These are phyloP conservation scores for Vireo altiloquus DNA, from an alignment of 2,113 vertebrate genomes.

Conservation along the genomic window DNA sequence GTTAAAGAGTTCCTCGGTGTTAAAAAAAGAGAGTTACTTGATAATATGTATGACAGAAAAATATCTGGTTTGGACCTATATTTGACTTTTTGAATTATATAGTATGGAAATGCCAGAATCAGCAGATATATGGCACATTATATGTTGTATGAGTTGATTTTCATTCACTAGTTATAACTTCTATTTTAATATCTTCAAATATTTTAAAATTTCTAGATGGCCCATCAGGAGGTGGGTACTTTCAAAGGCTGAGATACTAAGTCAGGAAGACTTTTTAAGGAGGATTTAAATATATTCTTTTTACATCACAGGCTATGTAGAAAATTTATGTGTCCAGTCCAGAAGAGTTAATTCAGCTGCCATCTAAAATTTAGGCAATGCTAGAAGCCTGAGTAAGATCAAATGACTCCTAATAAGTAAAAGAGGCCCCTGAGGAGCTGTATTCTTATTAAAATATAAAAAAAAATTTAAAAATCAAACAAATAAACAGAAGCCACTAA, in stretches of 20 bases:
- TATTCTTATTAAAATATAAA: neutral
- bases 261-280: neutral
- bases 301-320: neutral
- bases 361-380: neutral
- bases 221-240: neutral
- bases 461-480: neutral
- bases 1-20: neutral
- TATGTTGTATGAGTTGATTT: neutral
- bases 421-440: rapidly evolving
- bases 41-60: neutral
- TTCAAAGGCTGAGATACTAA: neutral
- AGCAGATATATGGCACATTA: neutral
- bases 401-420: neutral
- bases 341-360: neutral
- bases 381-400: neutral
- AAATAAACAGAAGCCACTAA: neutral
- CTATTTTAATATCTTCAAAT: neutral
- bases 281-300: neutral
- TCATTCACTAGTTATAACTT: neutral
- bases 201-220: neutral
- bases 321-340: neutral
- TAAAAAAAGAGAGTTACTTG: neutral
- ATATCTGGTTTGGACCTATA: neutral
- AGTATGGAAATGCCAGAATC: neutral
- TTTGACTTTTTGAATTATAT: neutral